phyloP scores from a whole-genome alignment of 1,140 invertebrate species.

The Sitobion miscanthi region DNA sequence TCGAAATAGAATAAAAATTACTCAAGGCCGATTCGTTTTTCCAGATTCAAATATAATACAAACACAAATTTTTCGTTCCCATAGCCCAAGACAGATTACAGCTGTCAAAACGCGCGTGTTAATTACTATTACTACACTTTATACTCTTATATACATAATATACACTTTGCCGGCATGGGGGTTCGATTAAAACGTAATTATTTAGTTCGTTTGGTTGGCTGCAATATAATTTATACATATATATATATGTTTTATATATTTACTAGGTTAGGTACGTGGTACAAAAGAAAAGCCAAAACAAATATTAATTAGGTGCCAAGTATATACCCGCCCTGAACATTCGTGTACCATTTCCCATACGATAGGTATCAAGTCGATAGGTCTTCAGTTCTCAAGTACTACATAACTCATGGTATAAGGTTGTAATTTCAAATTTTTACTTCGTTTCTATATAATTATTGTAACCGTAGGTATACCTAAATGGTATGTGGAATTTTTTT shows the following conservation, averaged over 20 bases:
- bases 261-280: background rate
- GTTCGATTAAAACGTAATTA: slow-evolving; percentile 36
- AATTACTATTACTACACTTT: background rate
- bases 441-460: background rate
- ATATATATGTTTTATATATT: background rate
- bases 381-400: background rate
- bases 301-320: slow-evolving; percentile 10
- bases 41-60: slow-evolving; percentile 1
- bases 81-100: slow-evolving; percentile 10
- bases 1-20: slow-evolving; percentile 18
- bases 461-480: background rate
- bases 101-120: slow-evolving; percentile 44
- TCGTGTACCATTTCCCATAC: background rate
- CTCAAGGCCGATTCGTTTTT: slow-evolving; percentile 44
- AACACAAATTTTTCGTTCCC: background rate
- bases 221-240: background rate
- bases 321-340: background rate
- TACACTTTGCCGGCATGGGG: background rate
- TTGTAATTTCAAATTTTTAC: background rate
- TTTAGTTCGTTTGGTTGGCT: background rate
- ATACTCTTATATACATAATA: background rate
- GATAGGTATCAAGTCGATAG: no score
- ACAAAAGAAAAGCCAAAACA: background rate
- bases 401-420: background rate
- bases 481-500: background rate